Evolutionary conservation across 2,797 vertebrate species (phyloP), one percentile per base, ranked within the genome.

Genomic region (Gambusia yucatana): DNA sequence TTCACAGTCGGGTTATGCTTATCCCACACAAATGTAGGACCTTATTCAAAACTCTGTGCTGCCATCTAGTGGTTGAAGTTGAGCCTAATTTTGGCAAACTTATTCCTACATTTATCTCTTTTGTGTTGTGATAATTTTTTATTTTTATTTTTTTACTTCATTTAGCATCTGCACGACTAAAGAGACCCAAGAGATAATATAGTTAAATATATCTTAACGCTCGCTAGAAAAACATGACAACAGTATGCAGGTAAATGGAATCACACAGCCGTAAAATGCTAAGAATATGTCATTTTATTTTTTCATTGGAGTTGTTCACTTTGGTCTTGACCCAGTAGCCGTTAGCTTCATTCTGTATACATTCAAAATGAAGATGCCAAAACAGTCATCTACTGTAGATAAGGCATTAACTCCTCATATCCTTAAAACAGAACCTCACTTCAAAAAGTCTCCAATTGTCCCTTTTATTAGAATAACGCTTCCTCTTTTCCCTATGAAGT

Each of bases 401-500:
- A 4, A 28, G 67, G 16, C 14, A 28, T 28, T 1, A 46, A 70
- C 4, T 67, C 3, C 36, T 71, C 41, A 16, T 6, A 30, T 16
- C 43, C 5, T 17, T 28, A 8, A 71, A 46, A 71, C n/a, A 71
- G 13, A 46, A 46, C 41, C 67, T 71, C 25, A 46, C 25, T 71
- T 69, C 10, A 71, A 71, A 46, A 71, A 28, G 55, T 46, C 25
- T 28, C 28, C 13, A 71, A 46, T 71, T 16, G 25, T 28, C 50
- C 76, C 78, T 33, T 70, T 74, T 87, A 90, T 93, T 84, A 85
- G 79, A 92, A 55, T 9, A 17, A 89, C 28, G 17, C 90, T 94
- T 93, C 91, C 91, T 93, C 87, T 94, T 93, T 93, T 94, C 95
- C 94, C 93, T 89, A 92, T 91, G 94, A 92, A 73, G 46, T 63